Percentiles rank a stretch among this genome's conserved stretches.
phyloP scores from a whole-genome alignment of 2,797 vertebrate genomes.

The Pseudochromis fuscus region DNA sequence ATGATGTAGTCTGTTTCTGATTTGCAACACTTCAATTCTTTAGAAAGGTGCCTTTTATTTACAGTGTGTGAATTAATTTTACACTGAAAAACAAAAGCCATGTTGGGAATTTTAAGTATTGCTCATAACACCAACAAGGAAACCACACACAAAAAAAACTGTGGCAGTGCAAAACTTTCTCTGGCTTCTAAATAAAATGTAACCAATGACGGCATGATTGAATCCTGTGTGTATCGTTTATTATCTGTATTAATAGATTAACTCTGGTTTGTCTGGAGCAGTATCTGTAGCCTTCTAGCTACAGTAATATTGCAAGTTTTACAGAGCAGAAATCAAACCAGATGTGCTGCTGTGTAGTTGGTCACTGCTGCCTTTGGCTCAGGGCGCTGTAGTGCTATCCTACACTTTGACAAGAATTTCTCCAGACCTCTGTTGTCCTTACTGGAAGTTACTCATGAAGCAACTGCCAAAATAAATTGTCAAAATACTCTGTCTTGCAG shows the following conservation, averaged over 20 bases:
- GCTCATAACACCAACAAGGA: neutral
- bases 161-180: neutral
- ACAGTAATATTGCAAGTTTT: constrained; percentile 14
- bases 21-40: constrained; percentile 20
- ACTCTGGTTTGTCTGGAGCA: constrained; percentile 7
- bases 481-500: constrained; percentile 32
- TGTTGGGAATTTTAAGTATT: constrained; percentile 4
- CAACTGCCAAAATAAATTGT: constrained; percentile 40
- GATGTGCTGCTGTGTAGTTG: constrained; percentile 26
- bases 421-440: constrained; percentile 41
- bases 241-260: neutral
- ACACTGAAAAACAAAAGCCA: constrained; percentile 5
- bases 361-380: constrained; percentile 32
- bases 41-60: constrained; percentile 4
- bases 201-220: neutral
- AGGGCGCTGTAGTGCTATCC: constrained; percentile 9
- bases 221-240: neutral
- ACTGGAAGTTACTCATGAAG: constrained; percentile 41
- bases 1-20: constrained; percentile 18
- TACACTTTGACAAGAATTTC: constrained; percentile 41
- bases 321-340: constrained; percentile 38
- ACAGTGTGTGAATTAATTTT: constrained; percentile 1
- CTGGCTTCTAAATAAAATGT: neutral
- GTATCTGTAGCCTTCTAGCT: constrained; percentile 4
- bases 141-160: neutral